These are phyloP conservation scores for Microdon myrmicae DNA, from an alignment of 2,888 invertebrate genomes.

Conservation along the genomic window DNA sequence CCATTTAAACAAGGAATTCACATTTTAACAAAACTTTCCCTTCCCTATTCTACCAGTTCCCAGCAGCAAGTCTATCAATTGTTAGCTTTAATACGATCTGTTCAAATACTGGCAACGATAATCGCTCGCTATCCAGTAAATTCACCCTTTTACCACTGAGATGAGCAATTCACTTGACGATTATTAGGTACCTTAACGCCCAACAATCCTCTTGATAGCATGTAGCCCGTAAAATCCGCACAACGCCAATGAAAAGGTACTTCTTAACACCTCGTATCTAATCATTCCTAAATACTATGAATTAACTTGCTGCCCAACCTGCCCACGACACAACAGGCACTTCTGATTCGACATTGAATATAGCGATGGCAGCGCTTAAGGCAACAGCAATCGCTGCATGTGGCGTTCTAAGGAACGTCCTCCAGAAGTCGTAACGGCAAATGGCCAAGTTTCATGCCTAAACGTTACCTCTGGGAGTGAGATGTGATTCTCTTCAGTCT, in stretches of 20 bases:
- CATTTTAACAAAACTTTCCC: no score
- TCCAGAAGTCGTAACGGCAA: no score
- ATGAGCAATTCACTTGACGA: conserved; percentile 43
- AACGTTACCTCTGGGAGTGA: conserved; percentile 39
- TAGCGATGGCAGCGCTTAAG: no score
- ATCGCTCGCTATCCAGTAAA: no score
- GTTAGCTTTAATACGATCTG: no score
- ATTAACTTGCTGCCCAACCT: conserved; percentile 51
- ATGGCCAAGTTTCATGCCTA: no score
- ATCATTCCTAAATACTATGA: conserved; percentile 54
- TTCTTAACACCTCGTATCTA: conserved; percentile 54
- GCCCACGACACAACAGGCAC: conserved; percentile 52
- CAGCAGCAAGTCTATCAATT: no score
- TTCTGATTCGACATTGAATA: conserved; percentile 48
- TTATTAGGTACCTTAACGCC: conserved; percentile 48
- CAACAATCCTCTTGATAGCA: conserved; percentile 42
- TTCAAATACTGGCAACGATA: no score
- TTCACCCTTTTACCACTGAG: conserved; percentile 12
- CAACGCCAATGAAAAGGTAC: conserved; percentile 50
- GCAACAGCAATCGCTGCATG: no score
- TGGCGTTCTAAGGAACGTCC: conserved; percentile 40
- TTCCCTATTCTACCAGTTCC: no score
- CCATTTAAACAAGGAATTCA: no score
- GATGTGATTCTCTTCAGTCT: conserved; percentile 25
- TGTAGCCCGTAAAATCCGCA: conserved; percentile 42